phyloP scores from a whole-genome alignment of 2,888 invertebrate genomes.

The Lepas anatifera region DNA sequence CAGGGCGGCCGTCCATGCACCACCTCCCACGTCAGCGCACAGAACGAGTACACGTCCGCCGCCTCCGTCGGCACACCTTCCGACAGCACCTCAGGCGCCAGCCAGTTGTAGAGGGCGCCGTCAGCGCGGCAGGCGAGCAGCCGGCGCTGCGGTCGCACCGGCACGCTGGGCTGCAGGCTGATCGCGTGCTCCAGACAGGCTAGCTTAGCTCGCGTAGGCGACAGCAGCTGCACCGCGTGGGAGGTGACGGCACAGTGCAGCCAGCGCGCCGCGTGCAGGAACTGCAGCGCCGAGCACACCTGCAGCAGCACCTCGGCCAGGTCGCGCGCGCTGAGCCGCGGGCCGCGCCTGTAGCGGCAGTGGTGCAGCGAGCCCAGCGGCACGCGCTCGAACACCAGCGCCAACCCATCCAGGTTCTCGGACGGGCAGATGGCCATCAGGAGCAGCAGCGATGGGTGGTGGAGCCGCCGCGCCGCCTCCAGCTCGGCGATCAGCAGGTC shows the following conservation, averaged over 20 bases:
- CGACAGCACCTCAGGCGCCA: slow-evolving; percentile 36
- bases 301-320: slow-evolving; percentile 23
- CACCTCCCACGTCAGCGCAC: slow-evolving; percentile 37
- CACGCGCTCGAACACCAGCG: slow-evolving; percentile 36
- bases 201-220: slow-evolving; percentile 33
- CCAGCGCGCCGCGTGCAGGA: slow-evolving; percentile 35
- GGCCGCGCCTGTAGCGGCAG: slow-evolving; percentile 32
- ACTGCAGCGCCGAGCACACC: slow-evolving; percentile 35
- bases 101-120: slow-evolving; percentile 34
- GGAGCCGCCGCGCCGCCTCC: slow-evolving; percentile 27
- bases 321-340: slow-evolving; percentile 19
- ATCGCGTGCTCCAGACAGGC: slow-evolving; percentile 37
- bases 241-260: slow-evolving; percentile 37
- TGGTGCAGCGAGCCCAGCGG: slow-evolving; percentile 35
- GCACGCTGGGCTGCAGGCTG: slow-evolving; percentile 21
- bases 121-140: slow-evolving; percentile 15
- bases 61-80: slow-evolving; percentile 30
- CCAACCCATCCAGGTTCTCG: slow-evolving; percentile 33
- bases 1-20: slow-evolving; percentile 23
- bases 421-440: slow-evolving; percentile 37
- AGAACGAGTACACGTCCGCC: slow-evolving; percentile 37
- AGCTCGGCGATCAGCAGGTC: slow-evolving; percentile 20
- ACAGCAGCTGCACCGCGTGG: slow-evolving; percentile 36
- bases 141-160: not conserved
- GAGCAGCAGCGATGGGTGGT: slow-evolving; percentile 34